Conservation (phyloP, 2,888 invertebrate species). For the Sialis fuliginosa region DNA sequence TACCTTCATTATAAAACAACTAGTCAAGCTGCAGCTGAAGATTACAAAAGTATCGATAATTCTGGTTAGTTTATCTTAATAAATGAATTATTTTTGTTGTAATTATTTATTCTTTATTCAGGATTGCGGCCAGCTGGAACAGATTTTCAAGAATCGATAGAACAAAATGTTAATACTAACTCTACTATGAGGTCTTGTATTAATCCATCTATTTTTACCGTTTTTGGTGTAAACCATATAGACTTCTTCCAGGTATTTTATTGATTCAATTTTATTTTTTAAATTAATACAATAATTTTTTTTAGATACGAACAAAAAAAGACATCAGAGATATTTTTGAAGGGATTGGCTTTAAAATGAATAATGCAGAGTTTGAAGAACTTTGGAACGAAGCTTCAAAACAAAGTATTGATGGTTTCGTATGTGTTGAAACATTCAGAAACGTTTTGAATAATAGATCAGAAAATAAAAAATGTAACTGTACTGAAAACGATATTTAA, state of each 20-base stretch:
- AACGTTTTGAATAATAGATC: constrained; percentile 14
- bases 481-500: no score
- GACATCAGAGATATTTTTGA: constrained; percentile 30
- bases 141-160: no score
- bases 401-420: constrained; percentile 30
- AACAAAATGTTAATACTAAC: no score
- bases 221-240: constrained; percentile 22
- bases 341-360: constrained; percentile 30
- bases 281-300: constrained; percentile 3
- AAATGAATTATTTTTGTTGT: no score
- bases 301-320: constrained; percentile 19
- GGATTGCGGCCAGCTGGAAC: no score
- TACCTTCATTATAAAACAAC: no score
- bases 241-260: constrained; percentile 23
- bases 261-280: neutral
- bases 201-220: constrained; percentile 26
- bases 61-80: no score
- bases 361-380: constrained; percentile 27
- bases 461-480: no score
- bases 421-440: constrained; percentile 35
- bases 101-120: no score
- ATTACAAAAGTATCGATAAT: no score
- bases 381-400: constrained; percentile 33
- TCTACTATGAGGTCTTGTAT: constrained; percentile 14
- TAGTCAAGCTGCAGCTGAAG: no score